Evolutionary conservation across 2,113 vertebrate genomes (phyloP), one percentile per base, ranked within the genome.

Genomic region (Steatornis caripensis): DNA sequence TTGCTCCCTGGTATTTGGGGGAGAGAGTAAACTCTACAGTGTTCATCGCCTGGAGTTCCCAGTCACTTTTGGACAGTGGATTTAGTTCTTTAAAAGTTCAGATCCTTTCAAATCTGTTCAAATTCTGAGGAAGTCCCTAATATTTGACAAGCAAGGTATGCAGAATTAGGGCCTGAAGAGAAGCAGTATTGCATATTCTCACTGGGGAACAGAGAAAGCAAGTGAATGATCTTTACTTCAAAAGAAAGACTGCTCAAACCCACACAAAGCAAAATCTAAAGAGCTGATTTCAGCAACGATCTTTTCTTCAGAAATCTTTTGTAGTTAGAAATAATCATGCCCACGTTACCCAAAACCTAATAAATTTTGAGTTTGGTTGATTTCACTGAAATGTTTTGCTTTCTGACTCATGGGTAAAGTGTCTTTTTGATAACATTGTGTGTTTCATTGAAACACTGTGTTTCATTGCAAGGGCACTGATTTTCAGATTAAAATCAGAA

Each of bases 401-500:
- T 95, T 87, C 27, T 1, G 1, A 78, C 34, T 96, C 48, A 81
- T 53, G 24, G 18, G 43, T 75, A 24, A 93, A 65, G 37, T 72
- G 45, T 46, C 43, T 84, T 90, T 88, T 92, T 84, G 84, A 15
- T 71, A 95, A 89, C 61, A 72, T 4, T 51, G 69, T 0, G 0
- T 19, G 15, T 86, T 93, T 61, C 66, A 54, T 43, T 90, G 75
- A n/a, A 76, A 83, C 29, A 71, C 15, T 0, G 0, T 19, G 15
- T 86, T 93, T 61, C 66, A 54, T 43, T 90, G 75, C 54, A 86
- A 64, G 81, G 68, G 43, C 74, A 77, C 54, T 71, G 83, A 92
- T 87, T 84, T 90, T 83, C 64, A 90, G 88, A 84, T 86, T 88
- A 74, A 88, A 90, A 93, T 76, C 51, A 41, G 55, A 90, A 93